Evolutionary conservation across 2,113 vertebrate genomes (phyloP).

Genomic region (Pardalotus punctatus): DNA sequence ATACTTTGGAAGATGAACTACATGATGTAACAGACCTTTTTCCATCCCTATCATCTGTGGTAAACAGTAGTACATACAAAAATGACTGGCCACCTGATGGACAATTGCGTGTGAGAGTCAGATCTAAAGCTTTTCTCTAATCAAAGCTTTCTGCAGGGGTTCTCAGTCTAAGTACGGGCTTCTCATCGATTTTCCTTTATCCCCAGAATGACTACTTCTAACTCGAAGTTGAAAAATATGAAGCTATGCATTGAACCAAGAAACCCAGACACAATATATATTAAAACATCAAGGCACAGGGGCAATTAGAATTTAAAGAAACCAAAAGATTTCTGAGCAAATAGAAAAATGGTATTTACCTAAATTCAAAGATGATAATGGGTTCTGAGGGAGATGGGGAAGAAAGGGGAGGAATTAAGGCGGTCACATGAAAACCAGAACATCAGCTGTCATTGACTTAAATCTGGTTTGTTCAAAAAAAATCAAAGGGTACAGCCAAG

Average conservation of each 20-base stretch:
- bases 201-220: conserved; percentile 8
- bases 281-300: not conserved
- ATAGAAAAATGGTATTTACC: not conserved
- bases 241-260: conserved; percentile 13
- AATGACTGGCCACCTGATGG: conserved; percentile 11
- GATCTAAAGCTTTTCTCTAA: conserved; percentile 30
- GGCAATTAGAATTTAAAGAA: not conserved
- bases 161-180: not conserved
- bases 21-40: not conserved
- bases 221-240: not conserved
- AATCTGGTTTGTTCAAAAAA: not conserved
- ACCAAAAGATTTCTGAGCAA: not conserved
- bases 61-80: not conserved
- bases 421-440: not conserved
- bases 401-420: not conserved
- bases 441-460: not conserved
- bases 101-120: not conserved
- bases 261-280: not conserved
- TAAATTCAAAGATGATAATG: not conserved
- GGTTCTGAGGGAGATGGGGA: not conserved
- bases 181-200: conserved; percentile 36
- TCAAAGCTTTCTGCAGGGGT: conserved; percentile 48
- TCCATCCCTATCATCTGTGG: not conserved
- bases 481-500: not conserved
- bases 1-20: not conserved